Evolutionary conservation across 2,888 invertebrate species (phyloP).

Genomic region (Saturnia japonica): DNA sequence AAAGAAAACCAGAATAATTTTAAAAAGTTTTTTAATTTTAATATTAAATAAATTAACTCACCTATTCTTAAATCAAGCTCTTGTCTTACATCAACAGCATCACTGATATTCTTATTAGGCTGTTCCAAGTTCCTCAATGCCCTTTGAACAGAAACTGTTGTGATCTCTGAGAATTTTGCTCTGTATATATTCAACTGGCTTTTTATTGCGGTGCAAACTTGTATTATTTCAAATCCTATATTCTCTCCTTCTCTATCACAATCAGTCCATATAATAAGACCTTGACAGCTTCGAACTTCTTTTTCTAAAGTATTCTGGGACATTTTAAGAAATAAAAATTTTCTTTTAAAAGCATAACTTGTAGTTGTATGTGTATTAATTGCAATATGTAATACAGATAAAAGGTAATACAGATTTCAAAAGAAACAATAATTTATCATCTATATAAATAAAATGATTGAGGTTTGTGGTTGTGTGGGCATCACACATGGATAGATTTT

Average conservation of each 20-base stretch:
- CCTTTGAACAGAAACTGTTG: constrained; percentile 88
- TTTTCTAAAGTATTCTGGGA: constrained; percentile 85
- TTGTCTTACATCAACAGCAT: constrained; percentile 96
- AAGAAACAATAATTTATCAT: too few relatives aligned
- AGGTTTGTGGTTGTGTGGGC: too few relatives aligned
- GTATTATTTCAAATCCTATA: constrained; percentile 97
- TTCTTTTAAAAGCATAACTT: neutral
- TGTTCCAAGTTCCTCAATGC: constrained; percentile 90
- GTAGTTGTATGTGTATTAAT: too few relatives aligned
- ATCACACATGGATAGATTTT: too few relatives aligned
- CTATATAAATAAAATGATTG: too few relatives aligned
- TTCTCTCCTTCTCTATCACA: constrained; percentile 99
- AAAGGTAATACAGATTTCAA: neutral
- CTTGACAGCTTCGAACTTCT: constrained; percentile 84
- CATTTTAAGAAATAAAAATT: neutral
- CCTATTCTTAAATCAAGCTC: constrained; percentile 97
- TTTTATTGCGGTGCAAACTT: constrained; percentile 92
- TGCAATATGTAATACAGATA: too few relatives aligned
- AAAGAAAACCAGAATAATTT: too few relatives aligned
- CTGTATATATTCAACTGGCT: constrained; percentile 86
- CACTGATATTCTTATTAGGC: constrained; percentile 91
- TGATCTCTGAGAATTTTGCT: constrained; percentile 99
- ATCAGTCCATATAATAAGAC: constrained; percentile 99
- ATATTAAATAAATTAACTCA: constrained; percentile 40
- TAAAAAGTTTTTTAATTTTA: too few relatives aligned